Base-by-base conservation (phyloP, 2,797 vertebrate species). In the Gallinago stenura region DNA sequence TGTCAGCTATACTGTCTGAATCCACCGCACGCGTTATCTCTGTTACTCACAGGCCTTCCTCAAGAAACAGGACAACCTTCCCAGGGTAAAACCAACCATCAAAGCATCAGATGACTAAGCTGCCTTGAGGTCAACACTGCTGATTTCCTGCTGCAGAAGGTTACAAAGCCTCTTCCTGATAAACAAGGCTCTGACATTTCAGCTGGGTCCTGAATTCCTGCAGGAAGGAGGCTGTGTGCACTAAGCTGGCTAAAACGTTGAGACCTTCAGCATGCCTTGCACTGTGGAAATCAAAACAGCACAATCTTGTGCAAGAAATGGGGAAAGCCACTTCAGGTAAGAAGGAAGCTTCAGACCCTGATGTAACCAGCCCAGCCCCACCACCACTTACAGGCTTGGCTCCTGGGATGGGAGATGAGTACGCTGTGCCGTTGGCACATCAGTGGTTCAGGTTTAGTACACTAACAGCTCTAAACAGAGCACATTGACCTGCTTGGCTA, bases 111-210 rank as follows among this genome's bases (percentile, higher is more conserved):
- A 78, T 66, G 70, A 89, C 60, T 89, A 45, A 78, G 57, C 33
- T 82, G 70, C 73, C 68, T 91, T 61, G 66, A 95, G 75, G 95
- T 88, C 76, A 97, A 11, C 0, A 1, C 50, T 89, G 62, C 46
- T 17, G 53, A 53, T 70, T 96, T 97, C 93, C 93, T 95, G 87
- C 41, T 46, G 54, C 39, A 82, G 51, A 86, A 85, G 60, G 60
- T 87, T 51, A 82, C 54, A 84, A 72, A 87, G n/a, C 54, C 51
- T 92, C 66, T 96, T 97, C 96, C 96, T 95, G 94, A 92, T 12
- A 93, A 96, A 93, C 89, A 95, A 87, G 65, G 33, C 66, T 72
- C 41, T 76, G 89, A 73, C 58, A 69, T 84, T 93, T 89, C 66
- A 72, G 87, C 91, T 72, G 66, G 51, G 62, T 84, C 66, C 58